A percentile compares a stretch with the other conserved stretches of the same genome.
Evolutionary conservation across 1,140 invertebrate genomes (phyloP).

Genomic region (Ctenoplectra terminalis): DNA sequence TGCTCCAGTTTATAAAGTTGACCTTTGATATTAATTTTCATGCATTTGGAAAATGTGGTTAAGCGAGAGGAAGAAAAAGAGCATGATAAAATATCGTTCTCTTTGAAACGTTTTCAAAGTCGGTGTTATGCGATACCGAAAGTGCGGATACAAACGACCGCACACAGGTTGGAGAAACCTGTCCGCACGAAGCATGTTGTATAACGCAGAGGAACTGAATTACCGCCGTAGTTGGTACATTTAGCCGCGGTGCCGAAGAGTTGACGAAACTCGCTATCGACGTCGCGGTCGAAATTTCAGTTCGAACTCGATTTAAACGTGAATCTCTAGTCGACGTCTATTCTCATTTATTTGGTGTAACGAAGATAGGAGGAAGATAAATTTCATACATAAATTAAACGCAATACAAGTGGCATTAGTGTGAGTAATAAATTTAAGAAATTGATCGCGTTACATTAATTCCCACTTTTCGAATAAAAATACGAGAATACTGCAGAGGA

Average conservation of each 20-base stretch:
- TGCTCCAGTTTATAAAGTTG: neutral
- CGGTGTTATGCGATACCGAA: neutral
- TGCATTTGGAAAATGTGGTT: neutral
- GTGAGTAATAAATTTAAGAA: no score
- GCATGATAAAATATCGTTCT: neutral
- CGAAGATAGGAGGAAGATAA: neutral
- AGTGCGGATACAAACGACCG: conserved; percentile 1
- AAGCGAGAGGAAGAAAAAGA: neutral
- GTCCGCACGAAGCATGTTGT: neutral
- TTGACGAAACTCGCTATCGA: conserved; percentile 14
- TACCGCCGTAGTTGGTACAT: conserved; percentile 10
- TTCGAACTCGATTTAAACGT: neutral
- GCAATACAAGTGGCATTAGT: no score
- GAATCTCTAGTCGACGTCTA: neutral
- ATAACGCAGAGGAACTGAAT: conserved; percentile 11
- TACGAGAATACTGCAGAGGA: no score
- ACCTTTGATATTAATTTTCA: conserved; percentile 1
- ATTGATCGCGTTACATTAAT: no score
- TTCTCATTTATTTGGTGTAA: neutral
- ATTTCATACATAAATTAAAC: no score
- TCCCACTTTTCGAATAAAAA: no score
- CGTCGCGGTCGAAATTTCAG: neutral
- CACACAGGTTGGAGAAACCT: neutral
- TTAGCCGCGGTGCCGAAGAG: conserved; percentile 8
- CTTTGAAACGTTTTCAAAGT: neutral